Percentiles rank a stretch among this genome's conserved stretches.
Evolutionary conservation across 2,888 invertebrate genomes (phyloP).

Genomic region (Ectemnius lituratus): DNA sequence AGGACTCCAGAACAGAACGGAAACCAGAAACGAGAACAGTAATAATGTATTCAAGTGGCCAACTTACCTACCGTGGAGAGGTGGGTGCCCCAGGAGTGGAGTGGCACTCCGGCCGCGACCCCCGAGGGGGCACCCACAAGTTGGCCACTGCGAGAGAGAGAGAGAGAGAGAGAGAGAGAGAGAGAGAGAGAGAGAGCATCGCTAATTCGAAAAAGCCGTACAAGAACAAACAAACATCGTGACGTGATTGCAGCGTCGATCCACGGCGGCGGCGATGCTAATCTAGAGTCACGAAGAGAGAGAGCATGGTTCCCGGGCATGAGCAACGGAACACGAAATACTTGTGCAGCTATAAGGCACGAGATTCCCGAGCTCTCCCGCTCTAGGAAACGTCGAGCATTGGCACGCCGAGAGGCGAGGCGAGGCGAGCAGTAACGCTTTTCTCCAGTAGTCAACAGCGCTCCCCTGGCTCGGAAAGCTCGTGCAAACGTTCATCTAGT

Average conservation of each 20-base stretch:
- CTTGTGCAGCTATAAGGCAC: slow-evolving; percentile 46
- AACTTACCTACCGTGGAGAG: slow-evolving; percentile 53
- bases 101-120: slow-evolving; percentile 4
- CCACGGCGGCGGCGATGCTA: slow-evolving; percentile 22
- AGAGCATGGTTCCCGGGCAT: slow-evolving; percentile 13
- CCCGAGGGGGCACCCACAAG: slow-evolving; percentile 31
- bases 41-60: slow-evolving; percentile 50
- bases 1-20: neutral
- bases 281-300: slow-evolving; percentile 46
- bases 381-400: slow-evolving; percentile 17
- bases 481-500: slow-evolving; percentile 61
- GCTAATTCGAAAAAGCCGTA: slow-evolving; percentile 49
- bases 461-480: slow-evolving; percentile 51
- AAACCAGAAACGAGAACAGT: neutral
- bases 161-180: slow-evolving; percentile 1
- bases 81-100: neutral
- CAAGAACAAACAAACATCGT: slow-evolving; percentile 44
- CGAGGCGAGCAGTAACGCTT: neutral
- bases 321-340: slow-evolving; percentile 31
- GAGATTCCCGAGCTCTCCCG: slow-evolving; percentile 42
- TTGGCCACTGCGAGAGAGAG: slow-evolving; percentile 47
- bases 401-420: too few relatives aligned
- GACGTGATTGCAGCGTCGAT: slow-evolving; percentile 25
- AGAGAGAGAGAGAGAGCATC: slow-evolving; percentile 2
- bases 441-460: too few relatives aligned